Evolutionary conservation across 1,140 invertebrate genomes (phyloP), one percentile per base, ranked within the genome.

Genomic region (Venturia canescens): DNA sequence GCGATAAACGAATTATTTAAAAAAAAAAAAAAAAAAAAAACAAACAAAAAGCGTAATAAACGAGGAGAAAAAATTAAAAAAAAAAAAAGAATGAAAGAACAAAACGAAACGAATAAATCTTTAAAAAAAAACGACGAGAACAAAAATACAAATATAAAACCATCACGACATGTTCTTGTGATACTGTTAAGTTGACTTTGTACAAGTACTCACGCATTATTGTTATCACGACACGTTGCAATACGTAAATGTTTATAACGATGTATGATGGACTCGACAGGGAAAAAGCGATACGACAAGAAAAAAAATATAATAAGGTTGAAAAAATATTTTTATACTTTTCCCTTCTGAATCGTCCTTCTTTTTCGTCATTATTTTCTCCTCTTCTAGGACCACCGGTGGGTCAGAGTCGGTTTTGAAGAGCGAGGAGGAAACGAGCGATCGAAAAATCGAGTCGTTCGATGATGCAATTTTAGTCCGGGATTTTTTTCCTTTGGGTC

Each of bases 141-240:
- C 63, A 75, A 75, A 31, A 78, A 50, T 48, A 78, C 76, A 80
- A 79, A 84, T 80, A 83, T 80, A 83, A 84, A 84, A 78, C 74
- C 82, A 79, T 84, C 84, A 86, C 83, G 82, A 79, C 83, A 81
- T 83, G 83, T 84, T 86, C 84, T 87, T 86, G 82, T 83, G 83
- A 82, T 86, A 87, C 85, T 86, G 85, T 87, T 87, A 85, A 84
- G 85, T 86, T 87, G 85, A 87, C 85, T 87, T 87, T 87, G 83
- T 87, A 87, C 86, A 85, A 86, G 84, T 86, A 87, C 86, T 53
- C 84, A 85, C 83, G 85, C 84, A 53, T 53, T 53, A 86, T 87
- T 87, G 86, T 87, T 87, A 87, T 86, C 83, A 86, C 84, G 82
- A 86, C 84, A 86, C 81, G 81, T 86, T 85, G 85, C 84, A 84